A percentile compares a stretch with the other conserved stretches of the same genome.
Conservation (phyloP, 2,797 vertebrate genomes). For the Liasis olivaceus region DNA sequence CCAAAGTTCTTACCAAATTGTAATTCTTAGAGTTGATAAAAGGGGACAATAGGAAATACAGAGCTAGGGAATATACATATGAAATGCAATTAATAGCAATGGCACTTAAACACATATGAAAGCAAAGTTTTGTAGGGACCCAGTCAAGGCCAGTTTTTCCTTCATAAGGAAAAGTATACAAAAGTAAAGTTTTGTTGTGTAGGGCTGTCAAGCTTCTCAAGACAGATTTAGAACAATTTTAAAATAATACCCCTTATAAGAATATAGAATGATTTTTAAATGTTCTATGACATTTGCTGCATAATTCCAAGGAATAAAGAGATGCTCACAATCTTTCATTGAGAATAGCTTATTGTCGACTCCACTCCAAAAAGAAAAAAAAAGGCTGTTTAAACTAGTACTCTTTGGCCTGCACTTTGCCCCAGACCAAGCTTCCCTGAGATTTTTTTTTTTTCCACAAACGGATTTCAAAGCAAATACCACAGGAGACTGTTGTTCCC, state of each 20-base stretch:
- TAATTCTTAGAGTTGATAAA: neutral
- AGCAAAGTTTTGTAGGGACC: neutral
- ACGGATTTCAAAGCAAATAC: neutral
- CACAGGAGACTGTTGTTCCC: slow-evolving; percentile 14
- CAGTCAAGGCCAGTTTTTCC: neutral
- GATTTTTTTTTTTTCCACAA: slow-evolving; percentile 23
- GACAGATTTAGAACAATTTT: neutral
- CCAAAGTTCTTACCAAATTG: neutral
- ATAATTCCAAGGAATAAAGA: neutral
- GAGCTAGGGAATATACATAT: neutral
- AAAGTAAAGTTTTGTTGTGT: slow-evolving; percentile 17
- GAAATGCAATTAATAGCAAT: neutral
- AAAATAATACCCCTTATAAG: neutral
- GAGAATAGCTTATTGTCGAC: neutral
- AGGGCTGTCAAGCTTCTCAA: neutral
- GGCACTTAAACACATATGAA: neutral
- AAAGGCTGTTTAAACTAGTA: neutral
- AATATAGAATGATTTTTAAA: neutral
- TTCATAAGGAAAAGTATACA: neutral
- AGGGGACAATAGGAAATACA: neutral
- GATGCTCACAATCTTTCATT: neutral
- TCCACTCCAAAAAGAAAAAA: too few species aligned
- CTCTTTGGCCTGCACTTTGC: slow-evolving; percentile 9
- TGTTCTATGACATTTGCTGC: neutral
- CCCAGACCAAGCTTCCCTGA: neutral